Conservation (phyloP, 1,140 invertebrate species). For the Drosophila lowei region DNA sequence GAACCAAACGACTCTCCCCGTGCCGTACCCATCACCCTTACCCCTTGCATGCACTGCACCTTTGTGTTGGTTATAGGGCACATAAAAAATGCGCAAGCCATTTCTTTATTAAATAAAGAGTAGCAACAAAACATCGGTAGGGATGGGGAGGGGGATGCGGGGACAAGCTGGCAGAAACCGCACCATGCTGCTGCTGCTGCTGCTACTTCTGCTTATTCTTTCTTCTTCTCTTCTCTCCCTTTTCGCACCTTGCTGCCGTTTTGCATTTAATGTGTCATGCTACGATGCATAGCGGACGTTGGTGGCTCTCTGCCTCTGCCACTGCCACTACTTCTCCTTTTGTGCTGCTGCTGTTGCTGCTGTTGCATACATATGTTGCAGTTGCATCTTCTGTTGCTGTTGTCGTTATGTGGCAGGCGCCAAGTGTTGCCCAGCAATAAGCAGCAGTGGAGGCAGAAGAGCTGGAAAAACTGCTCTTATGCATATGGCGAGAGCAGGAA, state of each 20-base stretch:
- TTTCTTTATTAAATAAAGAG: constrained; percentile 78
- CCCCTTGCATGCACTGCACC: too few relatives aligned
- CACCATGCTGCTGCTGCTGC: too few relatives aligned
- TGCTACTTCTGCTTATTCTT: background rate
- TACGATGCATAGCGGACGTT: constrained; percentile 58
- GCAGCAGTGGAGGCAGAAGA: constrained; percentile 20
- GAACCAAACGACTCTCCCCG: too few relatives aligned
- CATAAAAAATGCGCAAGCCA: constrained; percentile 22
- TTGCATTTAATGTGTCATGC: constrained; percentile 81
- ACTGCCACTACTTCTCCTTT: too few relatives aligned
- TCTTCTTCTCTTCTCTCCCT: constrained; percentile 18
- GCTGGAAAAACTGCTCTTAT: constrained; percentile 75
- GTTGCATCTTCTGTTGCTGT: constrained; percentile 60
- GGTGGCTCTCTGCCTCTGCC: too few relatives aligned
- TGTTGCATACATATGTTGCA: constrained; percentile 72
- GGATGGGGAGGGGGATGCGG: too few relatives aligned
- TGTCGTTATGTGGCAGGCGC: constrained; percentile 79
- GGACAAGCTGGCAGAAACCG: too few relatives aligned
- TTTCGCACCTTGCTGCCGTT: constrained; percentile 55
- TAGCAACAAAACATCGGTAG: constrained; percentile 17
- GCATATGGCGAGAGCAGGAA: constrained; percentile 61
- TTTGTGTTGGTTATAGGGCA: too few relatives aligned
- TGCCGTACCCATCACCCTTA: too few relatives aligned
- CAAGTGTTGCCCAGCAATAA: constrained; percentile 77
- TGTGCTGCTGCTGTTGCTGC: constrained; percentile 8